Conservation (phyloP, 35 echinoderm and acorn worm genomes). For the Holothuria glaberrima region DNA sequence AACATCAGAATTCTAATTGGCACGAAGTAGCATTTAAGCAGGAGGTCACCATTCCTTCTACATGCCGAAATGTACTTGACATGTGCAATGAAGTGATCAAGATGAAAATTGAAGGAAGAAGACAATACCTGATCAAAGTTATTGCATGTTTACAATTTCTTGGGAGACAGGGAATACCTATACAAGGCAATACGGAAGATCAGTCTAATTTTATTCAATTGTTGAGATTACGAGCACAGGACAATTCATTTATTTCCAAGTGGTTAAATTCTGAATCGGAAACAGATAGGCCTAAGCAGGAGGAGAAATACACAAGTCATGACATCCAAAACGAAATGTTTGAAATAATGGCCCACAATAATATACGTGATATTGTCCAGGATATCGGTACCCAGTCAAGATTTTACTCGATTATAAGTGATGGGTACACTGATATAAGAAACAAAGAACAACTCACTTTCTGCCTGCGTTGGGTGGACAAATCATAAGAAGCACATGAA, state of each 20-base stretch:
- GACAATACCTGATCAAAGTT: conserved; percentile 30
- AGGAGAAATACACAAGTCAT: neutral
- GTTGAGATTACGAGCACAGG: conserved; percentile 23
- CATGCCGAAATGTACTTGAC: neutral
- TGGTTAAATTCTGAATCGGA: conserved; percentile 28
- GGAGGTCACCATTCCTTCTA: neutral
- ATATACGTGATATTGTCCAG: conserved; percentile 8
- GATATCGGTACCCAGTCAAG: conserved; percentile 22
- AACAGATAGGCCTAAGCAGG: neutral
- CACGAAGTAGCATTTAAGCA: neutral
- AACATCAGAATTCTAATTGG: no score
- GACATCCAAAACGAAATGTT: conserved; percentile 43
- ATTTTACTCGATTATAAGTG: conserved; percentile 31
- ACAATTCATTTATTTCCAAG: conserved; percentile 22
- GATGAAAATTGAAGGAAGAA: conserved; percentile 20
- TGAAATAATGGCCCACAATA: conserved; percentile 46
- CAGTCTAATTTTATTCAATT: conserved; percentile 11
- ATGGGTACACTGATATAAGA: conserved; percentile 39
- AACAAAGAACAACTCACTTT: neutral
- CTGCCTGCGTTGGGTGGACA: neutral
- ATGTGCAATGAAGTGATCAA: neutral
- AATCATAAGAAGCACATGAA: neutral
- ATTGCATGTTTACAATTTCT: conserved; percentile 40
- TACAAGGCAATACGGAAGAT: conserved; percentile 34
- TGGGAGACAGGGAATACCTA: conserved; percentile 22